These are phyloP conservation scores for Gulo gulo DNA, from an alignment of 2,113 vertebrate species.

Conservation along the genomic window DNA sequence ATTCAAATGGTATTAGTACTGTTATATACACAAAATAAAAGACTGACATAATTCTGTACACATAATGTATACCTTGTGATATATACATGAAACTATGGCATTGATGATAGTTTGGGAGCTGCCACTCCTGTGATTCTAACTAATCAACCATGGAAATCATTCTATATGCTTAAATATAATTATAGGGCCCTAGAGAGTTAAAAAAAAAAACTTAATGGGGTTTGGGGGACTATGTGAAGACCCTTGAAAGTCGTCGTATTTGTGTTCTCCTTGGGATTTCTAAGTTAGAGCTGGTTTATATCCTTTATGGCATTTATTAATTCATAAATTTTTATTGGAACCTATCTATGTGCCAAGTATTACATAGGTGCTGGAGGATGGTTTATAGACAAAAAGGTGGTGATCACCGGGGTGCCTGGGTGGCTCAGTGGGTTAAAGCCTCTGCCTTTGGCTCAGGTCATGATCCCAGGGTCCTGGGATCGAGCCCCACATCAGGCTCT, in stretches of 20 bases:
- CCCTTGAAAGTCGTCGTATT: neutral
- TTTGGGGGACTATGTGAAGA: neutral
- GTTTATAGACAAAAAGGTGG: neutral
- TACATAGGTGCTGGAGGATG: neutral
- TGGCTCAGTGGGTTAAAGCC: no score
- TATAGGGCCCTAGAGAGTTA: fast-evolving
- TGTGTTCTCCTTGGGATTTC: neutral
- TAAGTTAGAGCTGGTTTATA: neutral
- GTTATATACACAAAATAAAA: neutral
- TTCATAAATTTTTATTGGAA: neutral
- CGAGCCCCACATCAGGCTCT: no score
- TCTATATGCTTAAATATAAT: neutral
- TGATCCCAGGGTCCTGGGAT: no score
- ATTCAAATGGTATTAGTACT: neutral
- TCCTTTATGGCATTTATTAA: neutral
- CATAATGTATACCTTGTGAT: neutral
- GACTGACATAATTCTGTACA: neutral
- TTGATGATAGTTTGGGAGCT: neutral
- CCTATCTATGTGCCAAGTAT: neutral
- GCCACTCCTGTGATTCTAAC: neutral
- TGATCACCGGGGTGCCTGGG: neutral
- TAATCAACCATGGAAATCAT: neutral
- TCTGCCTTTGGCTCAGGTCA: no score
- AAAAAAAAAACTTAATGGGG: neutral
- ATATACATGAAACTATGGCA: neutral